phyloP scores from a whole-genome alignment of 2,888 invertebrate species.

The Nineta flava region DNA sequence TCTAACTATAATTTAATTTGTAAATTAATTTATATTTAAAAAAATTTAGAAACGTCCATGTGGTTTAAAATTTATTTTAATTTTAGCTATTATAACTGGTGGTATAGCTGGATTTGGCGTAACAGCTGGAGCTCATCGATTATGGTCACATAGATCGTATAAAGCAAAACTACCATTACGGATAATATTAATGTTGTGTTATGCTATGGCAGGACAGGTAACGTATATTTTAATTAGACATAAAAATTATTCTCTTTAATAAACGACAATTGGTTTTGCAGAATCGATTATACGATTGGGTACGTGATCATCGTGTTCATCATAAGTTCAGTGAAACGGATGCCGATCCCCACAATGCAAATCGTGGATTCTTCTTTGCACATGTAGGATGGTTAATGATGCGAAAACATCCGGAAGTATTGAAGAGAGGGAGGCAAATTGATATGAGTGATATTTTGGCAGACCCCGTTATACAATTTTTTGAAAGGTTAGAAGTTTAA shows the following conservation, averaged over 20 bases:
- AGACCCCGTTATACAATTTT: constrained; percentile 65
- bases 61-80: constrained; percentile 4
- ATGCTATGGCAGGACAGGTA: constrained; percentile 51
- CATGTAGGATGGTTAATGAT: constrained; percentile 89
- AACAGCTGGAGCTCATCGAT: constrained; percentile 51
- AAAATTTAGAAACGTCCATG: not conserved
- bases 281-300: constrained; percentile 59
- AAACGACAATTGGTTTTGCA: constrained; percentile 18
- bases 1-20: not conserved
- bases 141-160: constrained; percentile 50
- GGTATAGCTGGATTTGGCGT: constrained; percentile 47
- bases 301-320: constrained; percentile 55
- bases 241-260: not conserved
- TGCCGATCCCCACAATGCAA: constrained; percentile 70
- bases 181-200: constrained; percentile 40
- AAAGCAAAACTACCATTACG: constrained; percentile 46
- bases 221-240: constrained; percentile 11
- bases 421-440: constrained; percentile 56
- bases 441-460: constrained; percentile 64
- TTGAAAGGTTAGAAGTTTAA: constrained; percentile 44
- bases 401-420: constrained; percentile 75
- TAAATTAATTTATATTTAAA: not conserved
- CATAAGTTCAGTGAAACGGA: constrained; percentile 61
- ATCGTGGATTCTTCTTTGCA: constrained; percentile 78
- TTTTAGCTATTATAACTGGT: constrained; percentile 36